Evolutionary conservation across 2,113 vertebrate genomes (phyloP).

Genomic region (Heptranchias perlo): DNA sequence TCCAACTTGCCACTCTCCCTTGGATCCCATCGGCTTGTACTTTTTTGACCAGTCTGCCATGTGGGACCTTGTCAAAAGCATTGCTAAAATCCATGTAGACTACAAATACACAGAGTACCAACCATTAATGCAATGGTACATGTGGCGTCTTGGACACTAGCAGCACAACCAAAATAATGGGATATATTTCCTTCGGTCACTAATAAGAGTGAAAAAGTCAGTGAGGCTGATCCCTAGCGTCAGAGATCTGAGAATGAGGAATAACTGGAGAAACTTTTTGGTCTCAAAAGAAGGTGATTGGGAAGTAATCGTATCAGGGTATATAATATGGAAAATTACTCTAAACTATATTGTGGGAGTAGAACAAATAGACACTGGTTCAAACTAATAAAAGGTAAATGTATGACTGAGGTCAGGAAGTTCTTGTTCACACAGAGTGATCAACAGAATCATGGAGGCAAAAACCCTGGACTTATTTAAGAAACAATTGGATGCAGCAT

Average conservation of each 20-base stretch:
- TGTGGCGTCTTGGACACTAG: not conserved
- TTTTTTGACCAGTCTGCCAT: too few relatives aligned
- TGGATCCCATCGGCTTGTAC: too few relatives aligned
- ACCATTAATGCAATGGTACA: not conserved
- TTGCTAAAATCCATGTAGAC: too few relatives aligned
- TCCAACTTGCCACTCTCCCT: too few relatives aligned
- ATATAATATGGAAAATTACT: not conserved
- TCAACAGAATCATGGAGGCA: too few relatives aligned
- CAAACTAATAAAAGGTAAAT: too few relatives aligned
- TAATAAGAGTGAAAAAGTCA: not conserved
- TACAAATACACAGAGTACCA: too few relatives aligned
- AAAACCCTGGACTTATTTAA: too few relatives aligned
- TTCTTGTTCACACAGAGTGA: too few relatives aligned
- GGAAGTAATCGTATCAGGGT: not conserved
- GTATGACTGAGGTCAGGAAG: too few relatives aligned
- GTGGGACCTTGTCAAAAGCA: too few relatives aligned
- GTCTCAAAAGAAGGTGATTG: not conserved
- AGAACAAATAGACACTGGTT: not conserved
- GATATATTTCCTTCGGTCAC: not conserved
- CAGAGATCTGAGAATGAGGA: not conserved
- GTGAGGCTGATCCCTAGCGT: not conserved
- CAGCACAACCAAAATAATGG: not conserved
- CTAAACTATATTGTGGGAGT: not conserved
- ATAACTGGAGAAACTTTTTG: not conserved
- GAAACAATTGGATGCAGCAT: too few relatives aligned